phyloP scores from a whole-genome alignment of 2,888 invertebrate genomes.

The Cryptophagus acutangulus region DNA sequence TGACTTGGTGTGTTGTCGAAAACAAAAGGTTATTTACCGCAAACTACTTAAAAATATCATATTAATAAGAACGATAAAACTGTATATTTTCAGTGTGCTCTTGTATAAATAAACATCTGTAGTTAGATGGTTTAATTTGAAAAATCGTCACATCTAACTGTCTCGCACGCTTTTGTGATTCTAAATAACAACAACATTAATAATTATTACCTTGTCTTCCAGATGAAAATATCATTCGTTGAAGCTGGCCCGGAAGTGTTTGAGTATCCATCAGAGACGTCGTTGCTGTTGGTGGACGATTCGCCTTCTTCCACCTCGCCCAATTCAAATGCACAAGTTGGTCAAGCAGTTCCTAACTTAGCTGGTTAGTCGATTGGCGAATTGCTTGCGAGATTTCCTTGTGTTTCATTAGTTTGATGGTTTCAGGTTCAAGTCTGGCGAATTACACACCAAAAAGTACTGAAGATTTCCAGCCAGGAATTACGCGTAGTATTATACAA shows the following conservation, averaged over 20 bases:
- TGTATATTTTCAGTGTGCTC: no score
- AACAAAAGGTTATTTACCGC: no score
- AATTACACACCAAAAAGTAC: slow-evolving; percentile 80
- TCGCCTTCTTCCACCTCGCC: slow-evolving; percentile 23
- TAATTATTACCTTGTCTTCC: slow-evolving; percentile 37
- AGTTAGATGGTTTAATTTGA: no score
- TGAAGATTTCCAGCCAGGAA: slow-evolving; percentile 72
- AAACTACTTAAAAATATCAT: no score
- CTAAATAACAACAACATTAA: neutral
- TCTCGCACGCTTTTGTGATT: no score
- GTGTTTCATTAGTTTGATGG: neutral
- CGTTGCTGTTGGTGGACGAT: slow-evolving; percentile 61
- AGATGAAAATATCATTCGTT: slow-evolving; percentile 87
- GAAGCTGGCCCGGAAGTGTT: slow-evolving; percentile 82
- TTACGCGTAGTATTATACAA: slow-evolving; percentile 50
- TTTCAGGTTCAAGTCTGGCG: slow-evolving; percentile 56
- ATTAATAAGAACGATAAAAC: no score
- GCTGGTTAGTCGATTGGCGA: slow-evolving; percentile 32
- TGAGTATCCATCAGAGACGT: slow-evolving; percentile 91
- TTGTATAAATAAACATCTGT: no score
- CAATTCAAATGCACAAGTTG: slow-evolving; percentile 27
- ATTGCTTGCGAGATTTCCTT: neutral
- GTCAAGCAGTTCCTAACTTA: slow-evolving; percentile 40
- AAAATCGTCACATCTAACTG: no score
- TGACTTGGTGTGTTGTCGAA: no score